Base-by-base conservation (phyloP, 92 coral and sea anemone genomes). In the Pocillopora grandis region DNA sequence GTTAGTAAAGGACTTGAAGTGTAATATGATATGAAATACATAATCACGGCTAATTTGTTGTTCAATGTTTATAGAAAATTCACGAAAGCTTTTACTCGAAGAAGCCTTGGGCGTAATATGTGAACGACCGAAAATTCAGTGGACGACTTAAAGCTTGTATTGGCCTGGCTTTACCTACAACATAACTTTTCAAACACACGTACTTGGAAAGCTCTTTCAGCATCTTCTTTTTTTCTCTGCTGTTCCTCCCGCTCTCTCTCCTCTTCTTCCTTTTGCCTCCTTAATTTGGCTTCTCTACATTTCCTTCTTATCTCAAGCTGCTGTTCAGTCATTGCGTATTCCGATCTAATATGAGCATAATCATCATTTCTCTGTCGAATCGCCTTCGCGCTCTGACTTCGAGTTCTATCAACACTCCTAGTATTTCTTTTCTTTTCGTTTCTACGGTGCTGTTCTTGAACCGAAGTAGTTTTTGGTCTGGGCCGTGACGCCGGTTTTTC, bases 141-240 rank as follows among this genome's bases (percentile, higher is more conserved):
- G 52, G 52, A 42, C 52, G 52, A 42, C 4, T 42, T 42, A 2
- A 27, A 70, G 16, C 55, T 35, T 56, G 55, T n/a, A 71, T 42
- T 55, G 12, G 65, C 36, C 56, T 21, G 23, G 37, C 62, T 73
- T 73, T 52, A 52, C 77, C 62, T 14, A 75, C 21, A 75, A 75
- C 64, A 55, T 23, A 75, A 73, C 12, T 2, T 19, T n/a, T 11
- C 31, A 27, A 31, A 17, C 21, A 27, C 31, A 60, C 86, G 63
- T 10, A 95, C 98, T 90, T 96, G 92, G 86, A 96, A 96, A 33
- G 98, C 98, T 67, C 94, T 85, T 63, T 96, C 98, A 1, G 98
- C 98, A 55, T 96, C 98, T 71, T 96, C 98, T 60, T 95, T 69
- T 80, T 94, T 96, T 62, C 98, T 87, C 58, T 84, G 86, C 66